Base-by-base conservation (phyloP, 1,140 invertebrate genomes). In the Euura saliciscinereae region DNA sequence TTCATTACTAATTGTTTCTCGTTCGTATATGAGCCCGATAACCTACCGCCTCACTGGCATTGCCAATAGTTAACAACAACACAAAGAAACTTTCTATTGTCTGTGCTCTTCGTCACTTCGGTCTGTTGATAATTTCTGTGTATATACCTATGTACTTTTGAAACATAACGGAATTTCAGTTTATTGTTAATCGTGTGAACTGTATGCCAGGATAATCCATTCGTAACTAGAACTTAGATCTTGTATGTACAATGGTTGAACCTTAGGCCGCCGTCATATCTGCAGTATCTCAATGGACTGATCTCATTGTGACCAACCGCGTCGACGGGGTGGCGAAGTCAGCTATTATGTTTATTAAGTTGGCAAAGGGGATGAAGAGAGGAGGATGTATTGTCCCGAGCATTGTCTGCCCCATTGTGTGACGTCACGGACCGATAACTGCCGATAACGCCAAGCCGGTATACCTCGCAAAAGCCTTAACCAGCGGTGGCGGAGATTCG, bases 321-420 rank as follows among this genome's bases (percentile, higher is more conserved):
- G 28, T 28, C 28, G 28, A 28, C 28, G 78, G 77, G 78, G 78
- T 75, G 79, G 79, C 81, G 72, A 74, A 86, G 80, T 85, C 84
- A 85, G 84, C 85, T 87, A 87, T 87, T 87, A 87, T 85, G 85
- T 87, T 87, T 87, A 87, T 86, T 86, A 87, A 86, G 86, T 87
- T 86, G 84, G 78, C 78, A 59, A 59, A 76, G 77, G 77, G 79
- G 79, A 78, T 76, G 70, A 75, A 74, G 78, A 72, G 73, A 73
- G 45, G 80, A 82, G 76, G 82, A 79, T 82, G 85, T 85, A 87
- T 87, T 86, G 86, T 86, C 78, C 84, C 84, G 81, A 79, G 83
- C 81, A 86, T 87, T 87, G 85, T 87, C 85, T 87, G 85, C 82
- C 81, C 85, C 83, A 87, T 87, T 87, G 86, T 87, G 85, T 82